Evolutionary conservation across 2,797 vertebrate genomes (phyloP), one percentile per base, ranked within the genome.

Genomic region (Chaenodraco wilsoni): DNA sequence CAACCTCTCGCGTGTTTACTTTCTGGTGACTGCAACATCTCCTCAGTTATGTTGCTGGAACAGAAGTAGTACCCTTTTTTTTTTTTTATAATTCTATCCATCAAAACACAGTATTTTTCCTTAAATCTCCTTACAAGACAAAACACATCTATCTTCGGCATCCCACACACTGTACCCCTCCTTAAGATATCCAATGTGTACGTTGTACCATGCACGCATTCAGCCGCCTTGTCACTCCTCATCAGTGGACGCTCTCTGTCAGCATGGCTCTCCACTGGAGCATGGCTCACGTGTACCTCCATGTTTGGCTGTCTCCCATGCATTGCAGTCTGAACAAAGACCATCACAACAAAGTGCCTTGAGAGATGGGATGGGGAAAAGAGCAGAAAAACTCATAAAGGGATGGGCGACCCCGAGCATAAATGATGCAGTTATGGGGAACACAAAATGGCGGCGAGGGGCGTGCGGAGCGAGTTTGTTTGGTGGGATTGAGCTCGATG

Each of bases 371-470:
- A 33, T 61, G 4, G 2, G 23, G 46, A n/a, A 62, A 69, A 66
- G 61, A 54, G 43, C 31, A n/a, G 13, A 31, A 9, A 37, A 69
- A 27, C 45, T 37, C 6, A 37, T 9, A 6, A 37, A 81, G n/a
- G 44, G 33, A 16, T 6, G 33, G 31, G 40, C 15, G 19, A 33
- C n/a, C 5, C 9, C 17, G 17, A 19, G 3, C 1, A 11, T 70
- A 55, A 49, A 74, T 31, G 15, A 65, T 2, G 57, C 10, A 31
- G 2, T 33, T 27, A 46, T 21, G 65, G 17, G 33, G n/a, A 31
- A 1, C 19, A 74, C 70, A 87, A 85, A 86, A 90, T 86, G 87
- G 81, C n/a, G 55, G 43, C n/a, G 31, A 64, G 51, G 33, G 63
- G 60, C 3, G 9, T 5, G 12, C 21, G 15, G 19, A 14, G 1